Base-by-base conservation (phyloP, 1,140 invertebrate species). In the Aphelinus certus region DNA sequence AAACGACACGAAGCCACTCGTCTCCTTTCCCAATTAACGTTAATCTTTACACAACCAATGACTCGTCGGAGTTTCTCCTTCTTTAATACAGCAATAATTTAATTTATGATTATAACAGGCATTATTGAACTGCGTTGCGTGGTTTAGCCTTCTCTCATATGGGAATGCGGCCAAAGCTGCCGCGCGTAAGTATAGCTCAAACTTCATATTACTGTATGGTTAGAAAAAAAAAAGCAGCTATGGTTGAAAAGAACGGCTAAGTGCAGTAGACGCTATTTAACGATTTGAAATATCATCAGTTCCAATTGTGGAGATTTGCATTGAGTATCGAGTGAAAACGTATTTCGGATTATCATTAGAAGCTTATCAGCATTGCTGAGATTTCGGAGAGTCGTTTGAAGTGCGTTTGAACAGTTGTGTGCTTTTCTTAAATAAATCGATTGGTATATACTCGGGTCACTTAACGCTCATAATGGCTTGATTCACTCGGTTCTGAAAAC, bases 121-220 rank as follows among this genome's bases (percentile, higher is more conserved):
- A 72, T 60, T 77, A 53, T 66, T 72, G 47, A 61, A 66, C 73
- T 75, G 76, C 75, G 70, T 76, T 73, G 66, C 75, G 53, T 73
- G 57, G 58, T 53, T 76, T 66, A 64, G 70, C 71, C 75, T 76
- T 56, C 51, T 76, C 55, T 5, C n/a, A 46, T 62, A 49, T 63
- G 74, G 66, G 51, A 67, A 73, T 75, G 63, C 74, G 42, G 77
- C 61, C 10, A 73, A 73, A 61, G 49, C 47, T 48, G 4, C 46
- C 69, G 43, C 51, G 3, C 62, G 74, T 79, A 77, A 77, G 71
- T 69, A 49, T 53, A n/a, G 42, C 10, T 62, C 48, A 46, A 46
- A 58, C 26, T 57, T 7, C 58, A 2, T 26, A 56, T 55, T 10
- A 42, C 26, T 67, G 2, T 53, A 26, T 46, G 1, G 45, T 10